Evolutionary conservation across 2,888 invertebrate genomes (phyloP), one percentile per base, ranked within the genome.

Genomic region (Amaurobius ferox): DNA sequence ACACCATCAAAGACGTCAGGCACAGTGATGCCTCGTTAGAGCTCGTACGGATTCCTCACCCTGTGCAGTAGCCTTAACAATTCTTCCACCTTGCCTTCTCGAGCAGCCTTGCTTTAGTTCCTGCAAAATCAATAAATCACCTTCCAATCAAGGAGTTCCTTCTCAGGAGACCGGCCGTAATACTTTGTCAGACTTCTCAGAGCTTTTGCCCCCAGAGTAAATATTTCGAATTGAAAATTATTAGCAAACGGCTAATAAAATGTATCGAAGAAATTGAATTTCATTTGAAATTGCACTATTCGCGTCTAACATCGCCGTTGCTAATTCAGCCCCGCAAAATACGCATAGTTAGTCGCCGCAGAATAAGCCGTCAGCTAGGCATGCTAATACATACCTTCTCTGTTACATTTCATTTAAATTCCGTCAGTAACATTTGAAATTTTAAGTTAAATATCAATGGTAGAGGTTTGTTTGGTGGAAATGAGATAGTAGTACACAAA

Each of bases 171-270:
- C 44, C 11, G 23, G 30, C 16, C 7, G 55, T 55, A 62, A 68
- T 74, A 40, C 81, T 68, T 81, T 81, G 81, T 81, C 81, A 61
- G 74, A 81, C 76, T 81, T 81, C 74, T 62, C 29, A 62, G 39
- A 62, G 26, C 39, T 39, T 44, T 55, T 28, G n/a, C 66, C 80
- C 73, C 61, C 23, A 26, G 81, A 81, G 81, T 81, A 81, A 81
- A 74, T 74, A 81, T 76, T 80, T 81, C 81, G 61, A 61, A 74
- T 76, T 48, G 29, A 44, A 62, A 72, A 77, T 85, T 85, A 85
- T 85, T 77, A 85, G 83, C 76, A 66, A 76, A 70, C 76, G 39
- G 71, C 77, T 85, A 85, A 85, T 78, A 77, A 85, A 85, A 77
- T 78, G 55, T 77, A 80, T 70, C 77, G 83, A 77, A 55, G 55